Evolutionary conservation across 1,140 invertebrate genomes (phyloP).

Genomic region (Conopomorpha cramerella): DNA sequence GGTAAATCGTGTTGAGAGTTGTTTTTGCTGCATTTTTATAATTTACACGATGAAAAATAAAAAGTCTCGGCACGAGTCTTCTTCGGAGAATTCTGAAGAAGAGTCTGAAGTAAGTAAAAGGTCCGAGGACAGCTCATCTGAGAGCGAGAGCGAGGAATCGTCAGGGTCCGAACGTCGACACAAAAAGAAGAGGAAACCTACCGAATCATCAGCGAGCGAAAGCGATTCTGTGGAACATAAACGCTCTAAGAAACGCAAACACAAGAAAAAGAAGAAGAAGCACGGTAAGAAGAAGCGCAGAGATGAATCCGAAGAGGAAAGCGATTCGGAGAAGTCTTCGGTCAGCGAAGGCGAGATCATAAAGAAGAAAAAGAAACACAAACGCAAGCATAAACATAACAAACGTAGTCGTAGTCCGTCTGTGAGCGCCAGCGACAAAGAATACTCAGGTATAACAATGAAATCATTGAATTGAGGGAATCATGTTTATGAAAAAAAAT

Average conservation of each 20-base stretch:
- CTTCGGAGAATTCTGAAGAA: conserved; percentile 40
- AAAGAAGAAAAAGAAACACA: conserved; percentile 48
- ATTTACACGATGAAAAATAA: conserved; percentile 56
- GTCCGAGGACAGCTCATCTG: conserved; percentile 39
- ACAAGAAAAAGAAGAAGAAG: conserved; percentile 59
- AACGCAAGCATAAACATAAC: conserved; percentile 34
- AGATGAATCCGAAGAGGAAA: conserved; percentile 22
- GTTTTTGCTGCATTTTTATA: too few relatives aligned
- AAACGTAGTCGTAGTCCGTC: conserved; percentile 26
- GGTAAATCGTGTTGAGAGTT: too few relatives aligned
- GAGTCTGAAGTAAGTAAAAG: conserved; percentile 32
- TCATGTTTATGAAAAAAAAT: too few relatives aligned
- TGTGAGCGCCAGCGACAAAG: conserved; percentile 17
- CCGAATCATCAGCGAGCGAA: conserved; percentile 39
- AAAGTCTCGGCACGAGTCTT: conserved; percentile 32
- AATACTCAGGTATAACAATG: conserved; percentile 28
- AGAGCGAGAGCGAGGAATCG: conserved; percentile 42
- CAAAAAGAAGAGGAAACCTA: conserved; percentile 52
- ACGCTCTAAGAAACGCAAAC: conserved; percentile 47
- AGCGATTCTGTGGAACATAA: conserved; percentile 40
- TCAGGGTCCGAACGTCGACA: conserved; percentile 36
- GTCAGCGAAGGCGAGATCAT: conserved; percentile 40
- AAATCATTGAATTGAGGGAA: too few relatives aligned
- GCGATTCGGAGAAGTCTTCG: conserved; percentile 23
- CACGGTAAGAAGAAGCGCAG: conserved; percentile 48